These are phyloP conservation scores for Luidia sarsii DNA, from an alignment of 53 echinoderm and acorn worm species.

Conservation along the genomic window DNA sequence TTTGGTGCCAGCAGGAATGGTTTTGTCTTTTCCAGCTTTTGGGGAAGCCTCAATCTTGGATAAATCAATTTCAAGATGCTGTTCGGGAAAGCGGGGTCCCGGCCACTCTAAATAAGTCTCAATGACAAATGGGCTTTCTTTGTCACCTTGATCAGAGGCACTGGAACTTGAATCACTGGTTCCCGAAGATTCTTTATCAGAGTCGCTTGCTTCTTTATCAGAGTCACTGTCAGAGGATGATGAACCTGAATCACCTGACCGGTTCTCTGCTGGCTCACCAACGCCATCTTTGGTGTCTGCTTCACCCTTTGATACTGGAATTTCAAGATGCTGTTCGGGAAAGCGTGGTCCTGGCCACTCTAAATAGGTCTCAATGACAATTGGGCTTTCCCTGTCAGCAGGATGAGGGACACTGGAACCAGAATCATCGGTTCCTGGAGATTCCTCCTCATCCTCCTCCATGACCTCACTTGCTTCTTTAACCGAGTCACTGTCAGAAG, in stretches of 20 bases:
- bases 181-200: not conserved
- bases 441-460: not conserved
- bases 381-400: conserved; percentile 25
- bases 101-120: conserved; percentile 46
- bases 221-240: not conserved
- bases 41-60: not conserved
- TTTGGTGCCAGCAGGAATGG: not conserved
- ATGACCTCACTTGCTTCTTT: not conserved
- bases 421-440: not conserved
- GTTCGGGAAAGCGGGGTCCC: conserved; percentile 48
- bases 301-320: not conserved
- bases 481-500: conserved; percentile 13
- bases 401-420: conserved; percentile 9
- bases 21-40: not conserved
- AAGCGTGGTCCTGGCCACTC: conserved; percentile 45
- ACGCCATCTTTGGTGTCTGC: too few species aligned
- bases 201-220: not conserved
- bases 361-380: conserved; percentile 33
- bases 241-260: not conserved
- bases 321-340: conserved; percentile 39
- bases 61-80: conserved; percentile 17
- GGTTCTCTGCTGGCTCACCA: too few species aligned
- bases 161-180: not conserved
- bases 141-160: conserved; percentile 28
- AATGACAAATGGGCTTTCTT: conserved; percentile 20